phyloP scores from a whole-genome alignment of 2,888 invertebrate species.

The Allolobophora icterica region DNA sequence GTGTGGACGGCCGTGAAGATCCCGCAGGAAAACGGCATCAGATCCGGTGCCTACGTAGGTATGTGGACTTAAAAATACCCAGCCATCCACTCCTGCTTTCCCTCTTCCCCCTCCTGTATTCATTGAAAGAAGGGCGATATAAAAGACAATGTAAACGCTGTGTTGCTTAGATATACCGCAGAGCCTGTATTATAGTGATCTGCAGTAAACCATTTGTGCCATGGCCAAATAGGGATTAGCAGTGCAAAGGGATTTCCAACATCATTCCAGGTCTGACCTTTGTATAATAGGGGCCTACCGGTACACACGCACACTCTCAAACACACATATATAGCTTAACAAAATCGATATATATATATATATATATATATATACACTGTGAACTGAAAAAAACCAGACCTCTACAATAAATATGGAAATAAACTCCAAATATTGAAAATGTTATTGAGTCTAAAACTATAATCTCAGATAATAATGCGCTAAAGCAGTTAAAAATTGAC shows the following conservation, averaged over 20 bases:
- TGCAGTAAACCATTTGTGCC: background rate
- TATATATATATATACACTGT: too few relatives aligned
- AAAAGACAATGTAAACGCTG: background rate
- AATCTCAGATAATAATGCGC: too few relatives aligned
- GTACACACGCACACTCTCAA: too few relatives aligned
- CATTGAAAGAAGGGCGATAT: background rate
- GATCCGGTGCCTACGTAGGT: background rate
- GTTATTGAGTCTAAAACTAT: too few relatives aligned
- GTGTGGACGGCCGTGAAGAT: slow-evolving; percentile 38
- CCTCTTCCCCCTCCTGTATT: background rate
- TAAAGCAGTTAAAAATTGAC: too few relatives aligned
- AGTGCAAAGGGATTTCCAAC: background rate
- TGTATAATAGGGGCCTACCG: too few relatives aligned
- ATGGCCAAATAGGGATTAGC: background rate
- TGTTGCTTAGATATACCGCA: background rate
- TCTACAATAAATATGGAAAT: too few relatives aligned
- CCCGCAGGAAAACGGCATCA: slow-evolving; percentile 21
- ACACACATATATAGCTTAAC: too few relatives aligned
- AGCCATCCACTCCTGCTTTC: background rate
- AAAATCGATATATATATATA: too few relatives aligned
- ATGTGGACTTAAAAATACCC: background rate
- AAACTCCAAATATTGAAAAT: too few relatives aligned
- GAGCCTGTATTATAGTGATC: background rate
- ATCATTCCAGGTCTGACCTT: too few relatives aligned
- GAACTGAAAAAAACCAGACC: too few relatives aligned